These are phyloP conservation scores for Orthosia gracilis DNA, from an alignment of 2,888 invertebrate species.

Conservation along the genomic window DNA sequence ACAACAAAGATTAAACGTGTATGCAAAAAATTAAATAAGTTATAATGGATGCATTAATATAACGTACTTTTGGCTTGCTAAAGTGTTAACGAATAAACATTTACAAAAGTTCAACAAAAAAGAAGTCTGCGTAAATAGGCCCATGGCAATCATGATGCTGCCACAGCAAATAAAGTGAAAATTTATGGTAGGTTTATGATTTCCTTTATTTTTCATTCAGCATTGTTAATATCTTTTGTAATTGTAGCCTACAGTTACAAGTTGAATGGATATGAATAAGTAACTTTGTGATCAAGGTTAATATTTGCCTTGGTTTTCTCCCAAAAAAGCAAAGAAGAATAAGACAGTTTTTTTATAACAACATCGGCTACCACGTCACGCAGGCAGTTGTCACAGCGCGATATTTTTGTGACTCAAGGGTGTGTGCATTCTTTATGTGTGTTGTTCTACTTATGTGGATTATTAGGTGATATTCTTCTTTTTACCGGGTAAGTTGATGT, in stretches of 20 bases:
- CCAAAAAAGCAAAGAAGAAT: slow-evolving; percentile 28
- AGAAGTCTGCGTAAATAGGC: slow-evolving; percentile 17
- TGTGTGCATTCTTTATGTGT: slow-evolving; percentile 91
- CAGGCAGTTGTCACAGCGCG: slow-evolving; percentile 90
- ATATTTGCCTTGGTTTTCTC: neutral
- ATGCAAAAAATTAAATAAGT: neutral
- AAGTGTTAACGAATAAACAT: neutral
- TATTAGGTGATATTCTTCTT: slow-evolving; percentile 90
- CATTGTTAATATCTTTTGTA: neutral
- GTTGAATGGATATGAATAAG: neutral
- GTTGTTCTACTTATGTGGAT: slow-evolving; percentile 91
- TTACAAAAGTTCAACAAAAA: neutral
- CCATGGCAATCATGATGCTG: slow-evolving; percentile 9
- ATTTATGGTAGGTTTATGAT: slow-evolving; percentile 26
- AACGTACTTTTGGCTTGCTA: neutral
- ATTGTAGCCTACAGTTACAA: neutral
- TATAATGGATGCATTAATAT: neutral
- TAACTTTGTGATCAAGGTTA: neutral
- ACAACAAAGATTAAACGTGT: neutral
- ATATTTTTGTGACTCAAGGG: slow-evolving; percentile 91
- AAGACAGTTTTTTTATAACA: slow-evolving; percentile 69
- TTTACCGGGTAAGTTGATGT: slow-evolving; percentile 85
- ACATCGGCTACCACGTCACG: slow-evolving; percentile 90
- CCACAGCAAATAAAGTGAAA: neutral
- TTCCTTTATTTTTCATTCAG: neutral